Percentiles rank a stretch among this genome's conserved stretches.
phyloP scores from a whole-genome alignment of 1,140 invertebrate species.

The Lethocerus indicus region DNA sequence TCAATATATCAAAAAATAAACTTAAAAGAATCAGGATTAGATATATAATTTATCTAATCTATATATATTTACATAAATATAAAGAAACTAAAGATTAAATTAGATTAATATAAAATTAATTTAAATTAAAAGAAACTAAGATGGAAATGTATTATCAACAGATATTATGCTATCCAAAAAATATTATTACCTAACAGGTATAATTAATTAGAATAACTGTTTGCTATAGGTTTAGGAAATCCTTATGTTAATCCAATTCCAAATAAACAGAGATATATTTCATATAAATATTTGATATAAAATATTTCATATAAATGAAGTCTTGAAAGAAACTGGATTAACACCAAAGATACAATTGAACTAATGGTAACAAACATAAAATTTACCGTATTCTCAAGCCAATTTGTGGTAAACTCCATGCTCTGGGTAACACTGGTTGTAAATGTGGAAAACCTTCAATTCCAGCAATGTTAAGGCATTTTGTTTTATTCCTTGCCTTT shows the following conservation, averaged over 20 bases:
- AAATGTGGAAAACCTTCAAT: conserved; percentile 26
- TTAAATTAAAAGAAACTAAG: no score
- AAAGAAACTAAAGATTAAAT: not conserved
- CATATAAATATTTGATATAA: no score
- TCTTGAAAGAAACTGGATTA: no score
- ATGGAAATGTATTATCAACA: no score
- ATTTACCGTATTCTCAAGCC: conserved; percentile 23
- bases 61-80: not conserved
- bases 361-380: conserved; percentile 3
- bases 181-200: no score
- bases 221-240: no score
- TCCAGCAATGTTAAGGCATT: conserved; percentile 19
- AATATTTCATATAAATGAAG: no score
- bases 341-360: conserved; percentile 1
- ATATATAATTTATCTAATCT: not conserved
- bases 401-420: conserved; percentile 52
- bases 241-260: no score
- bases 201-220: no score
- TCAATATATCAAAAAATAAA: no score
- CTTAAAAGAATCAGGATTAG: not conserved
- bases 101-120: not conserved
- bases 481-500: conserved; percentile 4
- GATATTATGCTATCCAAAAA: no score
- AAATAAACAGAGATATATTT: no score
- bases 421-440: conserved; percentile 43